phyloP scores from a whole-genome alignment of 2,888 invertebrate species.

The Lasioglossum figueresi region DNA sequence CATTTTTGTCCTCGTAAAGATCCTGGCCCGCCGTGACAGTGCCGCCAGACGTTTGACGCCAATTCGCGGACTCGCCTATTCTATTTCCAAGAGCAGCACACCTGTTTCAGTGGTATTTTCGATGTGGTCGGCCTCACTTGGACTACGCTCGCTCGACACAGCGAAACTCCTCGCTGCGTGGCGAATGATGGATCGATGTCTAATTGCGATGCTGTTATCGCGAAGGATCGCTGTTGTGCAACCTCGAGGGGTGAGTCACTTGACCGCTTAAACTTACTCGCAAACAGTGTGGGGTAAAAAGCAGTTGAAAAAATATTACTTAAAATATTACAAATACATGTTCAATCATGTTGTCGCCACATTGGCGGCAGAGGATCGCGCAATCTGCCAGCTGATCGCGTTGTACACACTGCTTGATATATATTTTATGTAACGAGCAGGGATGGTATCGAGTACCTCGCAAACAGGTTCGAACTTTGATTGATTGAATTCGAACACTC shows the following conservation, averaged over 20 bases:
- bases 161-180: background rate
- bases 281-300: too few species aligned
- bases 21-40: constrained; percentile 56
- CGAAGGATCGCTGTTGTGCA: background rate
- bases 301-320: too few species aligned
- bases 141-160: background rate
- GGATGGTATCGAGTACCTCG: too few species aligned
- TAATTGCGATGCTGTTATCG: background rate
- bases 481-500: too few species aligned
- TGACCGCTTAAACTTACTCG: too few species aligned
- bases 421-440: too few species aligned
- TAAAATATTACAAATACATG: too few species aligned
- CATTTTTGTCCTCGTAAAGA: constrained; percentile 38
- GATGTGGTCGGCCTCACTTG: background rate
- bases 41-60: constrained; percentile 68
- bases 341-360: too few species aligned
- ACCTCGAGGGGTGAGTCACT: background rate
- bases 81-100: constrained; percentile 75
- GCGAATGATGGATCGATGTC: background rate
- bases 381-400: too few species aligned
- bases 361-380: too few species aligned
- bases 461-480: too few species aligned
- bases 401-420: too few species aligned
- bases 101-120: constrained; percentile 75
- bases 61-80: constrained; percentile 70